Percentiles rank a stretch among this genome's conserved stretches.
phyloP scores from a whole-genome alignment of 2,113 vertebrate species.

The Hippotragus niger region DNA sequence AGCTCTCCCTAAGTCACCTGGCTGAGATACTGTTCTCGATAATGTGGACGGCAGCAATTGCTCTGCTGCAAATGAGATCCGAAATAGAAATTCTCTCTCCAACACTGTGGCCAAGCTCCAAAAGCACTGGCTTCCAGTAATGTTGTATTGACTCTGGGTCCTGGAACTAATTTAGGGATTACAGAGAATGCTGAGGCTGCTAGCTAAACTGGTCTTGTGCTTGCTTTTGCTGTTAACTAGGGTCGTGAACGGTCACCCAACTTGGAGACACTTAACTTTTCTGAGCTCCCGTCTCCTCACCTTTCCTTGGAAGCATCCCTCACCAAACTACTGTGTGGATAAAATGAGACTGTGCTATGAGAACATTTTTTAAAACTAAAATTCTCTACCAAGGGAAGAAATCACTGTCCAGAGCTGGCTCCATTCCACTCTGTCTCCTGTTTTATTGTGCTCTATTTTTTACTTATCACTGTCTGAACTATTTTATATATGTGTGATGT shows the following conservation, averaged over 20 bases:
- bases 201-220: neutral
- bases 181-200: neutral
- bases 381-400: neutral
- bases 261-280: neutral
- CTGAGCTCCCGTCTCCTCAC: neutral
- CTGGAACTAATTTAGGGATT: neutral
- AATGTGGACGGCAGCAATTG: neutral
- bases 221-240: neutral
- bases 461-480: neutral
- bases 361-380: neutral
- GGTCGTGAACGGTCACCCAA: neutral
- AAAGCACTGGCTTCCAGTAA: neutral
- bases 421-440: neutral
- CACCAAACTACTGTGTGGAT: neutral
- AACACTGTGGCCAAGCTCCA: neutral
- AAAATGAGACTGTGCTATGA: neutral
- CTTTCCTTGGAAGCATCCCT: neutral
- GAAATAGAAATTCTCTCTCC: neutral
- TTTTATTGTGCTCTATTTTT: neutral
- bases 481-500: neutral
- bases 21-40: neutral
- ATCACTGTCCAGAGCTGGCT: neutral
- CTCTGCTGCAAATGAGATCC: neutral
- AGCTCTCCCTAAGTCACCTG: neutral
- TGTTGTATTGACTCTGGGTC: neutral